Evolutionary conservation across 2,797 vertebrate species (phyloP), one percentile per base, ranked within the genome.

Genomic region (Eulemur mongoz): DNA sequence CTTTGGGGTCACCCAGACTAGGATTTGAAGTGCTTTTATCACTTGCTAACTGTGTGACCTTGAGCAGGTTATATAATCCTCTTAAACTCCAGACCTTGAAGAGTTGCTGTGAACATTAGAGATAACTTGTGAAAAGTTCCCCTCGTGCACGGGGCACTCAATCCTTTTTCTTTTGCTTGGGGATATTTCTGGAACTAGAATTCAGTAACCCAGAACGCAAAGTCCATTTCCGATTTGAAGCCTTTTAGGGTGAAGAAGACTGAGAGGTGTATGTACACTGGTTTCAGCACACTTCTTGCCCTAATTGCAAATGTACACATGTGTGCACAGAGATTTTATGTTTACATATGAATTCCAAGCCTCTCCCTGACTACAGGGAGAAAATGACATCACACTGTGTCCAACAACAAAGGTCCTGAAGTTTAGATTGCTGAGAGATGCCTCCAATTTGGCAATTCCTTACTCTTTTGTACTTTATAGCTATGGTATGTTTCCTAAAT

Each of bases 111-210:
- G 76, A 63, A 15, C 75, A 73, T 65, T 38, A 52, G 73, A 78
- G 90, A 38, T 95, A 83, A 79, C 52, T 35, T 88, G 45, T n/a
- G 75, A 32, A 69, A 82, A 86, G 22, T 80, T 89, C 86, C 87
- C 2, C 5, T 59, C 79, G 32, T 0, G 30, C 65, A 76, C 75
- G 76, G 63, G 79, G 61, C 59, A 61, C 80, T 69, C 22, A 22
- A 30, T 40, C 32, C 32, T 40, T 76, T 91, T 81, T 73, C 45
- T 89, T 81, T 86, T 32, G 23, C 43, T 63, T 69, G 50, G 88
- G 69, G 63, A 61, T 90, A 32, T 91, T 93, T 88, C 67, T 25
- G 14, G 76, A 54, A 52, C 40, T 48, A 81, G 72, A 95, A 84
- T 76, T 92, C 43, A 73, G 14, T 65, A n/a, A 52, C 30, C 12